Conservation (phyloP, 1,140 invertebrate genomes). For the Plectrocnemia conspersa region DNA sequence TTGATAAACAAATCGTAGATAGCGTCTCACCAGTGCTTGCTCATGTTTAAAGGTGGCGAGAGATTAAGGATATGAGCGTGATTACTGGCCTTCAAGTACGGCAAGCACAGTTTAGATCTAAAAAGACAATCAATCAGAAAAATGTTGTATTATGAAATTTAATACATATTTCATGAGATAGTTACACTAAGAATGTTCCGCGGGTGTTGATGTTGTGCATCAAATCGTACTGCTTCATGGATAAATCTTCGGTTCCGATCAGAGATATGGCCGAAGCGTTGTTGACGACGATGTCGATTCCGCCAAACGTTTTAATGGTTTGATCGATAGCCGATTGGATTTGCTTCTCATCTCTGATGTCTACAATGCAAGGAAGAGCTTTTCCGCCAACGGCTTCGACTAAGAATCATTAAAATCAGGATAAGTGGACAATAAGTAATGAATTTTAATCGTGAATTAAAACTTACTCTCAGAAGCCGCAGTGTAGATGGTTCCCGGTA, state of each 20-base stretch:
- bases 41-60: conserved; percentile 26
- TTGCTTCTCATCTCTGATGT: conserved; percentile 84
- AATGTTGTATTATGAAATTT: too few species aligned
- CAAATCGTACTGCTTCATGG: conserved; percentile 94
- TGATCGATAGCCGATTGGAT: conserved; percentile 80
- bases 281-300: conserved; percentile 93
- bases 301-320: conserved; percentile 88
- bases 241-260: conserved; percentile 77
- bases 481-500: conserved; percentile 97
- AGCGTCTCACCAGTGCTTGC: conserved; percentile 20
- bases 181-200: conserved; percentile 89
- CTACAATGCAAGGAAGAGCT: conserved; percentile 88
- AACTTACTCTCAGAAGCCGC: conserved; percentile 89
- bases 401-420: conserved; percentile 44
- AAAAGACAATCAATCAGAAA: conserved; percentile 42
- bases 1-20: conserved; percentile 4
- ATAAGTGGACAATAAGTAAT: not conserved
- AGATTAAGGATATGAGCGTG: conserved; percentile 79
- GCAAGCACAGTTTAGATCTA: conserved; percentile 90
- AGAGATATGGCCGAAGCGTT: conserved; percentile 96
- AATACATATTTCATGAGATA: conserved; percentile 27
- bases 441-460: conserved; percentile 12
- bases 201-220: conserved; percentile 91
- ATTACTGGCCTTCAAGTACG: conserved; percentile 79
- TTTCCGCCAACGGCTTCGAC: conserved; percentile 89